phyloP scores from a whole-genome alignment of 2,113 vertebrate species.

The Sprattus sprattus region DNA sequence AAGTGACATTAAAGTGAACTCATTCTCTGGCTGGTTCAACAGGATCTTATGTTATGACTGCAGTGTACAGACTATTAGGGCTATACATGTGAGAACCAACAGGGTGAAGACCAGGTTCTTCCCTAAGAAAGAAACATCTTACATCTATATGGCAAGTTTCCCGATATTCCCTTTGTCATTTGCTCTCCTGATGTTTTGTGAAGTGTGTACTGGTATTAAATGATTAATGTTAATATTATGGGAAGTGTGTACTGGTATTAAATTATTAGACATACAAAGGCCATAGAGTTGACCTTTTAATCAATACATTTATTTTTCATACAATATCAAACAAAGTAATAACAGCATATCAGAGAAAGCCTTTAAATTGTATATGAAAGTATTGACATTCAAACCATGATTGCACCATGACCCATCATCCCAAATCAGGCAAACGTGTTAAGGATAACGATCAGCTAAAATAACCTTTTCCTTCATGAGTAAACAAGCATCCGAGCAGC shows the following conservation, averaged over 20 bases:
- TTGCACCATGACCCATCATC: slow-evolving; percentile 66
- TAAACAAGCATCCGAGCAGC: slow-evolving; percentile 66
- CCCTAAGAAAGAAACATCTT: background rate
- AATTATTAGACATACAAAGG: background rate
- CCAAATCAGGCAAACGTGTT: slow-evolving; percentile 56
- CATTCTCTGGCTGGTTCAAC: background rate
- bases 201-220: background rate
- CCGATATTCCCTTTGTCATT: background rate
- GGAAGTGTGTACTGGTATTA: background rate
- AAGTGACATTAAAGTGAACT: background rate
- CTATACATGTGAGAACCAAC: background rate
- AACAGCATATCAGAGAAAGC: slow-evolving; percentile 25
- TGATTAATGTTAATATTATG: background rate
- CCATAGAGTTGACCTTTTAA: slow-evolving; percentile 43
- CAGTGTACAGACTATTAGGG: background rate
- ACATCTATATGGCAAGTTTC: background rate
- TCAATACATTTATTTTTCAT: slow-evolving; percentile 58
- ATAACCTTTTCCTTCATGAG: slow-evolving; percentile 50
- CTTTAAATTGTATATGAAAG: slow-evolving; percentile 58
- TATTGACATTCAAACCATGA: slow-evolving; percentile 45
- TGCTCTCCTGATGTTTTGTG: background rate
- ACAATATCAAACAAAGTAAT: slow-evolving; percentile 58
- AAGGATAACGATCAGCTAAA: slow-evolving; percentile 29
- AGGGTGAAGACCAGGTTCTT: too few relatives aligned
- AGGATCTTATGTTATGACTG: background rate